Conservation (phyloP, 2,888 invertebrate genomes). For the Ectropis crepuscularia region DNA sequence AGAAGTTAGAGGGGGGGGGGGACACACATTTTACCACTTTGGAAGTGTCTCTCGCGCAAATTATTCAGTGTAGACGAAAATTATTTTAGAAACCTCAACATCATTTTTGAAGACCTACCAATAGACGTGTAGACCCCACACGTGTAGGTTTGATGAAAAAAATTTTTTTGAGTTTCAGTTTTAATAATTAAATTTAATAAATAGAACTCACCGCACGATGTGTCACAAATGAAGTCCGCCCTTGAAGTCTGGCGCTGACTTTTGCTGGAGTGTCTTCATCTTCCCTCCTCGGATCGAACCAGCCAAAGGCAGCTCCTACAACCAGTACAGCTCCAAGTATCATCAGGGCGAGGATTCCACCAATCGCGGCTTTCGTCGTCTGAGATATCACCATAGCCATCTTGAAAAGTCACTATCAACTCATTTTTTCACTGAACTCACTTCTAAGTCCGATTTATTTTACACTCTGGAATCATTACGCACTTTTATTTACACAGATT, state of each 20-base stretch:
- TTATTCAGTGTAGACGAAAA: too few relatives aligned
- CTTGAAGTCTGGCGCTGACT: slow-evolving; percentile 76
- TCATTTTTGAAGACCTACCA: too few relatives aligned
- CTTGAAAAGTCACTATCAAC: slow-evolving; percentile 63
- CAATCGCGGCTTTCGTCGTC: slow-evolving; percentile 79
- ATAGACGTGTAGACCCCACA: too few relatives aligned
- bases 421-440: slow-evolving; percentile 54
- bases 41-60: too few relatives aligned
- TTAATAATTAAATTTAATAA: slow-evolving; percentile 7
- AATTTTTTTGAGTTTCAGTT: too few relatives aligned
- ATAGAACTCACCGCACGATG: slow-evolving; percentile 77
- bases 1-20: too few relatives aligned
- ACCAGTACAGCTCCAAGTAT: slow-evolving; percentile 76
- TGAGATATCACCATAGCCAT: slow-evolving; percentile 84
- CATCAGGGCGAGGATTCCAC: slow-evolving; percentile 77
- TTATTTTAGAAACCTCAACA: too few relatives aligned
- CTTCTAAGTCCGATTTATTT: slow-evolving; percentile 35
- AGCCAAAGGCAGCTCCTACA: slow-evolving; percentile 77
- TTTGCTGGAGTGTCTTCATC: slow-evolving; percentile 79
- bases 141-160: too few relatives aligned
- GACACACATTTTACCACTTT: too few relatives aligned
- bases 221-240: slow-evolving; percentile 77
- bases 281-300: slow-evolving; percentile 77
- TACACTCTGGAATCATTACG: slow-evolving; percentile 20
- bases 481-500: not conserved